Evolutionary conservation across 2,113 vertebrate genomes (phyloP), one percentile per base, ranked within the genome.

Genomic region (Galemys pyrenaicus): DNA sequence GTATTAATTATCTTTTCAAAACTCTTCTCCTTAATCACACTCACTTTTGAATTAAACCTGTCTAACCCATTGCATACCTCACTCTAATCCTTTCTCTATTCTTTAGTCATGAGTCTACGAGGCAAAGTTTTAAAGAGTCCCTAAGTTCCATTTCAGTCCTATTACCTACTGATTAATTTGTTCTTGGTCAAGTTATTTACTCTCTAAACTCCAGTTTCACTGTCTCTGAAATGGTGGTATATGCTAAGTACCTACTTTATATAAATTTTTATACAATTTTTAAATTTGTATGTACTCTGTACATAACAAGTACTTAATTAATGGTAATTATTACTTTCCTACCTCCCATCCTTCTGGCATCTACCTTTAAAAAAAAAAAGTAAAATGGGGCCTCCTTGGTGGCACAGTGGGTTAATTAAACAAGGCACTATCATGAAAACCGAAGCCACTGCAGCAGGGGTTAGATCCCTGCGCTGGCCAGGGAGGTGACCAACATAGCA

Each of bases 361-460:
- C 92, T 85, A 89, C 58, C 60, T 94, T 92, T 96, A 67, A 67
- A 78, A 46, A 68, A 9, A 26, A 70, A 22, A 28, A 60, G 28
- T 9, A 44, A 44, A 44, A 44, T 9, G 9, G 9, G 44, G 44
- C 44, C 44, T 44, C 44, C 44, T 9, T 44, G 44, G 44, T 44
- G 44, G 44, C 44, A 9, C 44, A 44, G 44, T 44, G 44, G 44
- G n/a, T n/a, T n/a, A n/a, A n/a, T n/a, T n/a, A n/a, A n/a, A n/a
- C n/a, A n/a, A n/a, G n/a, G n/a, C n/a, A n/a, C n/a, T n/a, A n/a
- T n/a, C n/a, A n/a, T n/a, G n/a, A n/a, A n/a, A n/a, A n/a, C n/a
- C n/a, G n/a, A n/a, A n/a, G n/a, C n/a, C 44, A 10, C 44, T 46
- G 44, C 44, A 46, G 44, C 10, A 10, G 10, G 44, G 10, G 44